Evolutionary conservation across 2,888 invertebrate genomes (phyloP).

Genomic region (Latrodectus hesperus): DNA sequence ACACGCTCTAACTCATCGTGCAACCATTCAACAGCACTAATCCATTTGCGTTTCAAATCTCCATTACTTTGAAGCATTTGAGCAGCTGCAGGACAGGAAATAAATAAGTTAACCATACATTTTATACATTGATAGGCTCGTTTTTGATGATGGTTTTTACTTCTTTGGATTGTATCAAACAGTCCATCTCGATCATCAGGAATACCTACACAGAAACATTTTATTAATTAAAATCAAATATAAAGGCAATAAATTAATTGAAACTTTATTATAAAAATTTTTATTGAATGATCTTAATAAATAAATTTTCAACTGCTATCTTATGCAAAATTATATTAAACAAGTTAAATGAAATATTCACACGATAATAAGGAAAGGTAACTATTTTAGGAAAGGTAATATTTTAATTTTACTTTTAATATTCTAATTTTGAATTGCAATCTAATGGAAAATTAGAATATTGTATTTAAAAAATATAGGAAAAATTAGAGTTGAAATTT

Average conservation of each 20-base stretch:
- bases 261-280: neutral
- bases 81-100: conserved; percentile 86
- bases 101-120: conserved; percentile 92
- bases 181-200: conserved; percentile 92
- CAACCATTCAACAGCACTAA: conserved; percentile 92
- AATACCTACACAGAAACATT: conserved; percentile 77
- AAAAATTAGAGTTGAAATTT: no score
- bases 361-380: no score
- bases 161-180: conserved; percentile 92
- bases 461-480: no score
- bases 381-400: no score
- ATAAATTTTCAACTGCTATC: no score
- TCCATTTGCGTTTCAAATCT: conserved; percentile 90
- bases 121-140: conserved; percentile 98
- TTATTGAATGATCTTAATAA: no score
- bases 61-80: conserved; percentile 85
- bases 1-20: conserved; percentile 89
- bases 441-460: no score
- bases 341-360: no score
- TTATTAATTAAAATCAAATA: neutral
- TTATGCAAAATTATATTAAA: no score
- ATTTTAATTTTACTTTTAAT: no score
- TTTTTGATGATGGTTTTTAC: conserved; percentile 96
- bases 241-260: neutral
- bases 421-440: no score